Conservation (phyloP, 2,888 invertebrate species). For the Sialis lutaria region DNA sequence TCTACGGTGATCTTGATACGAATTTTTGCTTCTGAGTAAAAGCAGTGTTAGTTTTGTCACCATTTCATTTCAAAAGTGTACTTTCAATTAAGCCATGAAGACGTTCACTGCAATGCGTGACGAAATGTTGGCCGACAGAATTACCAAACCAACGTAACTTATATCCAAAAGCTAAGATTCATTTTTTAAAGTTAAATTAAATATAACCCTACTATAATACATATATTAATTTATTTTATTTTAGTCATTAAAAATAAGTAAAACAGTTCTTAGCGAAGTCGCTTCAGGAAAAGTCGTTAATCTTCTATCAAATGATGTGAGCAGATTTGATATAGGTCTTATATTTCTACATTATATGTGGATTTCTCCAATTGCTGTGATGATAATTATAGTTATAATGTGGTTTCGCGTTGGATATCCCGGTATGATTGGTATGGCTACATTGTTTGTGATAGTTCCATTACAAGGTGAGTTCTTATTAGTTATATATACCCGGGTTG, state of each 20-base stretch:
- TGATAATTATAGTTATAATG: slow-evolving; percentile 60
- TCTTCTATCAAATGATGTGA: slow-evolving; percentile 84
- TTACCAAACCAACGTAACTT: too few species aligned
- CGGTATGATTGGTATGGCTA: slow-evolving; percentile 58
- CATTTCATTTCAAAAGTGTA: too few species aligned
- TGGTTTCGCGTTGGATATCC: slow-evolving; percentile 57
- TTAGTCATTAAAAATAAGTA: slow-evolving; percentile 53
- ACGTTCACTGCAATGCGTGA: too few species aligned
- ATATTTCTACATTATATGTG: slow-evolving; percentile 75
- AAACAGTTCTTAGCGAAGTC: slow-evolving; percentile 49
- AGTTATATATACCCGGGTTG: too few species aligned
- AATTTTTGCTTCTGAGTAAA: too few species aligned
- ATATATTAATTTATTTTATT: slow-evolving; percentile 10
- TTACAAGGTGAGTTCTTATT: slow-evolving; percentile 48
- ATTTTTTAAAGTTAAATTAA: too few species aligned
- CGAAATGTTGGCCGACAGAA: too few species aligned
- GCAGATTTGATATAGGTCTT: slow-evolving; percentile 73
- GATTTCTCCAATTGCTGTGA: slow-evolving; percentile 52
- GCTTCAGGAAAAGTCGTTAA: slow-evolving; percentile 86
- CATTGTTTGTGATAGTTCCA: slow-evolving; percentile 64
- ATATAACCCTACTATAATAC: too few species aligned
- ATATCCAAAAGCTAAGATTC: too few species aligned
- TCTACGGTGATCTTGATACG: too few species aligned
- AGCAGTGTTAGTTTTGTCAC: too few species aligned
- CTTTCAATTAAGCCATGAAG: too few species aligned